Evolutionary conservation across 2,113 vertebrate genomes (phyloP), one percentile per base, ranked within the genome.

Genomic region (Clinocottus analis): DNA sequence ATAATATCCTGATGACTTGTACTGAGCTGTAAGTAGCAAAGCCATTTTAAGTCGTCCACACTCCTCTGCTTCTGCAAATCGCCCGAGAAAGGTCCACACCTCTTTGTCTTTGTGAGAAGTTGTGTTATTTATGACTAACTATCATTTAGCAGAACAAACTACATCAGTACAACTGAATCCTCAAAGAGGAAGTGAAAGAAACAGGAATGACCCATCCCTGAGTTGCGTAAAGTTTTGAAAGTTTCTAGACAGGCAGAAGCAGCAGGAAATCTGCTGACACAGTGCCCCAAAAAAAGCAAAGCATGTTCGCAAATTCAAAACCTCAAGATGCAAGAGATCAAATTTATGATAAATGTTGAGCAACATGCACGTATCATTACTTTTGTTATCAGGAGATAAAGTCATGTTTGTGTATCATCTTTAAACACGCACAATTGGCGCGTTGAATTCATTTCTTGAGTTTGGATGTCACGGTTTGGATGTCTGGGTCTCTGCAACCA

Each of bases 231-330:
- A 29, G 5, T 23, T 17, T 35, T 45, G 9, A 2, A 61, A 5
- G 35, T 55, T 47, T 49, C 2, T 39, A 53, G 3, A 25, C 1
- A 11, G 31, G 21, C 3, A 73, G 25, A 65, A 39, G 49, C 16
- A 66, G 25, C 31, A 75, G 47, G n/a, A 58, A 72, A 85, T 61
- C 11, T 83, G 53, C 21, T 80, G 55, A 75, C n/a, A 75, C 27
- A 55, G 17, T 19, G 0, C 5, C 2, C 7, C 3, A 49, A n/a
- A n/a, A 19, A 6, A 56, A 56, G 35, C 37, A 56, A 43, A 56
- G 3, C 5, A 23, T 16, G 16, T 0, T 3, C 5, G 0, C 2
- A n/a, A 65, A 0, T 37, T 17, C 10, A 58, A 19, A 72, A 10
- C 21, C 2, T 33, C 0, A n/a, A 23, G 17, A 58, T 17, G 7